Conservation (phyloP, 1,140 invertebrate species). For the Kradibia gibbosae region DNA sequence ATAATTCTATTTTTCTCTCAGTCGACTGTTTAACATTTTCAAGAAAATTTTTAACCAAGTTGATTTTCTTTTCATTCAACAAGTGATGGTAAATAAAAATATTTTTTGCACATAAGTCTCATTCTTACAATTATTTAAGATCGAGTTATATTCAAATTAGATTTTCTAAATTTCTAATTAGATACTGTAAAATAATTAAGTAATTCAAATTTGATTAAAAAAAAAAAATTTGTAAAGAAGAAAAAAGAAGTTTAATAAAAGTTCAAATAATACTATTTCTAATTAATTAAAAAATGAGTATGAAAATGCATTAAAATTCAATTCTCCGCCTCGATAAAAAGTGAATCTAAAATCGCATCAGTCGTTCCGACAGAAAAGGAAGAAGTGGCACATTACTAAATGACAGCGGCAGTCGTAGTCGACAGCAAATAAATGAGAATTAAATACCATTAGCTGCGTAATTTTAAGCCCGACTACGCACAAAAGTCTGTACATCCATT, state of each 20-base stretch:
- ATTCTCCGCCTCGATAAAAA: background rate
- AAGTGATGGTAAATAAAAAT: no score
- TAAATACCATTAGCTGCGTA: conserved; percentile 5
- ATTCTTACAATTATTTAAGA: no score
- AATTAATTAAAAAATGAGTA: background rate
- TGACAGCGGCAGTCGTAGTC: background rate
- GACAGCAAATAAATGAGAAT: background rate
- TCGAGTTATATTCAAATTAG: no score
- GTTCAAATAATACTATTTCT: background rate
- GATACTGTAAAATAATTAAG: no score
- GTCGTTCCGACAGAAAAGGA: background rate
- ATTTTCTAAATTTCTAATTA: no score
- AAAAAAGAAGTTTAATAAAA: background rate
- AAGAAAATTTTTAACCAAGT: no score
- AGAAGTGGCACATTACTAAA: background rate
- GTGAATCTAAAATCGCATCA: background rate
- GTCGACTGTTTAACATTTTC: no score
- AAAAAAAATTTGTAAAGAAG: background rate
- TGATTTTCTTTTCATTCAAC: no score
- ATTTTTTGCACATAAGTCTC: no score
- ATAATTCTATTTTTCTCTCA: no score
- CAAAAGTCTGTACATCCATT: background rate
- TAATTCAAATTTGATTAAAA: no score
- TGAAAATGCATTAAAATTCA: background rate
- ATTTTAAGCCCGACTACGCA: background rate